A percentile compares a stretch with the other conserved stretches of the same genome.
phyloP scores from a whole-genome alignment of 1,140 invertebrate species.

The Heliconius melpomene region DNA sequence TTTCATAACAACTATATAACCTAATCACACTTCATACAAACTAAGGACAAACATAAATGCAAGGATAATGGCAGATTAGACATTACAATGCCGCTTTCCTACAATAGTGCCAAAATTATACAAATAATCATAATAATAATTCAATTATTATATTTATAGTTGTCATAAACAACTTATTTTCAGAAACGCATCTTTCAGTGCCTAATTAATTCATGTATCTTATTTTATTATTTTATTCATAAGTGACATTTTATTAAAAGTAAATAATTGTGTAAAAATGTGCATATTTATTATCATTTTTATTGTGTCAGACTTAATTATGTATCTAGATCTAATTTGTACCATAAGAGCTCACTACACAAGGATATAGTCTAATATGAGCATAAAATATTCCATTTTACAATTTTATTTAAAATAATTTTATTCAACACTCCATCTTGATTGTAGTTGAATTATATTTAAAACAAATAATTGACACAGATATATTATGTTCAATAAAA shows the following conservation, averaged over 20 bases:
- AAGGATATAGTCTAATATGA: conserved; percentile 66
- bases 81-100: conserved; percentile 28
- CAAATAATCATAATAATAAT: not conserved
- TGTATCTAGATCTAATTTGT: conserved; percentile 66
- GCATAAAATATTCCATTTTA: conserved; percentile 39
- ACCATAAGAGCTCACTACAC: conserved; percentile 55
- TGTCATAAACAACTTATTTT: not conserved
- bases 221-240: not conserved
- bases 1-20: conserved; percentile 28
- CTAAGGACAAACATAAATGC: conserved; percentile 53
- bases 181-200: not conserved
- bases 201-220: not conserved
- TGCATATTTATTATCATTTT: conserved; percentile 24
- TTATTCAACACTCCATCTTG: not conserved
- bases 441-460: conserved; percentile 1
- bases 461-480: conserved; percentile 33
- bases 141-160: not conserved
- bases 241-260: conserved; percentile 6
- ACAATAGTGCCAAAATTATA: not conserved
- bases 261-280: conserved; percentile 28
- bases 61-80: conserved; percentile 65
- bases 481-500: not conserved
- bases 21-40: conserved; percentile 35
- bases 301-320: conserved; percentile 39
- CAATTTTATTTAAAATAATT: not conserved